phyloP scores from a whole-genome alignment of 2,888 invertebrate genomes.

The Acanthococcus lagerstroemiae region DNA sequence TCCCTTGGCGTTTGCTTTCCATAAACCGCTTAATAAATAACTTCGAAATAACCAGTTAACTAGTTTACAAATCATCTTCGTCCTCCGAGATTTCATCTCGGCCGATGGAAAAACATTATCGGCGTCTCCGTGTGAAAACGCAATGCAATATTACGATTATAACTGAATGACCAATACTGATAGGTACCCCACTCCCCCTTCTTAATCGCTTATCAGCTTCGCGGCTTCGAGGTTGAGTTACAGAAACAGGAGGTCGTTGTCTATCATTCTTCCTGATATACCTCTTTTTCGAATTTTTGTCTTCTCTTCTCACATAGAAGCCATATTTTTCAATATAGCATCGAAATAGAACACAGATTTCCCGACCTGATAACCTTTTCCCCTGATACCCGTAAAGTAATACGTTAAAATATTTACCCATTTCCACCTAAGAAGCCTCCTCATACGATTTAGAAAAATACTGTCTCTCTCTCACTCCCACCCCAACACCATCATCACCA shows the following conservation, averaged over 20 bases:
- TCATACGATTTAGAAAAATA: too few species aligned
- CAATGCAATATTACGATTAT: background rate
- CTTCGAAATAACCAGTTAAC: slow-evolving; percentile 14
- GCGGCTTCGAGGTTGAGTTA: too few species aligned
- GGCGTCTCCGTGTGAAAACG: background rate
- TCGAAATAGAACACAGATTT: background rate
- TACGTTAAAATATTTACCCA: too few species aligned
- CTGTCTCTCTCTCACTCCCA: too few species aligned
- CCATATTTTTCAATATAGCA: background rate
- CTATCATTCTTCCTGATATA: too few species aligned
- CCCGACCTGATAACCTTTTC: background rate
- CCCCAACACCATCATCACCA: too few species aligned
- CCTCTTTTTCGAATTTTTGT: background rate
- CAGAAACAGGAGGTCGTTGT: too few species aligned
- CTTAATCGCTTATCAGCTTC: too few species aligned
- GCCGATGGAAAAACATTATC: background rate
- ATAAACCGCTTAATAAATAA: slow-evolving; percentile 14
- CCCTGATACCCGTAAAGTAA: background rate
- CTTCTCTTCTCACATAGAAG: background rate
- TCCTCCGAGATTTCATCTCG: background rate
- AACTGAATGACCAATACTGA: background rate
- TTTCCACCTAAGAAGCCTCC: too few species aligned
- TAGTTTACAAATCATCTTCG: slow-evolving; percentile 21
- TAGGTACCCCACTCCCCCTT: background rate
- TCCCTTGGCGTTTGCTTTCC: background rate